Percentiles rank a stretch among this genome's conserved stretches.
Conservation (phyloP, 2,797 vertebrate genomes). For the Gastrophryne carolinensis region DNA sequence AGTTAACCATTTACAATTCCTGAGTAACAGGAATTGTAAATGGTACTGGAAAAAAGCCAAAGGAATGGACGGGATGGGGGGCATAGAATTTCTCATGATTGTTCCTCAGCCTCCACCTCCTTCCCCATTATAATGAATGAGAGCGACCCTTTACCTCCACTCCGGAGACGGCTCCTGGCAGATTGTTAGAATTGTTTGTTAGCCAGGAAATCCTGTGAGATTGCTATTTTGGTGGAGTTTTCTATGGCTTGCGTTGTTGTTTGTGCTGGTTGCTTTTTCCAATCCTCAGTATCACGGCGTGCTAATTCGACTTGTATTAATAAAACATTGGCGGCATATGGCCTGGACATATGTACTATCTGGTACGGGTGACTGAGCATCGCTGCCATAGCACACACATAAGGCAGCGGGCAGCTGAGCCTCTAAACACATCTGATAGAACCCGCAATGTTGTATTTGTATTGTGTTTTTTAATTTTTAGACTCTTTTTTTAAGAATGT, state of each 20-base stretch:
- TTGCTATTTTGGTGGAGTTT: not conserved
- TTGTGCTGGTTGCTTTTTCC: not conserved
- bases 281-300: not conserved
- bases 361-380: not conserved
- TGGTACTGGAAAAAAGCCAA: no score
- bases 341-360: slow-evolving; percentile 6
- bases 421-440: not conserved
- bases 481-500: not conserved
- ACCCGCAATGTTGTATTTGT: not conserved
- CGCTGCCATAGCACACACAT: not conserved
- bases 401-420: slow-evolving; percentile 3
- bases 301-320: slow-evolving; percentile 21
- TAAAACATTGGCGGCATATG: slow-evolving; percentile 44
- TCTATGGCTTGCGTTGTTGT: not conserved
- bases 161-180: not conserved
- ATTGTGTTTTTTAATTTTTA: not conserved
- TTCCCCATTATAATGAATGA: not conserved
- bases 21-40: no score
- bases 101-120: not conserved
- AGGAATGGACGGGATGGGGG: no score
- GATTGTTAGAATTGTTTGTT: not conserved
- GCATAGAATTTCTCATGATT: not conserved
- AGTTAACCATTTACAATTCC: no score
- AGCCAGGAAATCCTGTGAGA: slow-evolving; percentile 19
- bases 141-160: not conserved